These are phyloP conservation scores for Tauraco hartlaubi DNA, from an alignment of 2,797 vertebrate species.

Conservation along the genomic window DNA sequence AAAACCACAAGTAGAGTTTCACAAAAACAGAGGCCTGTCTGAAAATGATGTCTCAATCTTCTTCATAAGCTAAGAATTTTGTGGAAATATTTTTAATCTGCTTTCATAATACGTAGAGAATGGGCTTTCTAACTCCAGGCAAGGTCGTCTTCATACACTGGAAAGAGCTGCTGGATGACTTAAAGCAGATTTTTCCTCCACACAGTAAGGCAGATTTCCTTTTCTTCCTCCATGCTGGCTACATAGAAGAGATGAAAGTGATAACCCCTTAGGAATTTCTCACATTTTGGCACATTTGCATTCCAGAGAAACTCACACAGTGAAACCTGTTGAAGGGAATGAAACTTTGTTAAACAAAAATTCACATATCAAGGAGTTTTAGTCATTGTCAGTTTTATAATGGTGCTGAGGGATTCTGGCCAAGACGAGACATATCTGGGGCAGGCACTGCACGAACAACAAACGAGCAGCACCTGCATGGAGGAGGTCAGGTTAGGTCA, in stretches of 20 bases:
- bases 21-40: neutral
- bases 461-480: neutral
- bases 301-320: neutral
- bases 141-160: neutral
- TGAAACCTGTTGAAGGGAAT: neutral
- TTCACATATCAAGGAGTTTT: neutral
- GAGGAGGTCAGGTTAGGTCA: neutral
- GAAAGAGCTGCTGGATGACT: neutral
- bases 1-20: neutral
- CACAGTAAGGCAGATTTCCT: neutral
- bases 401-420: neutral
- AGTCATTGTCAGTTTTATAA: neutral
- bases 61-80: neutral
- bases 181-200: neutral
- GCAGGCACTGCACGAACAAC: neutral
- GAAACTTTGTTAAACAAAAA: neutral
- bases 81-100: neutral
- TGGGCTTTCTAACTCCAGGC: neutral
- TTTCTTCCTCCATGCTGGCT: neutral
- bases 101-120: neutral
- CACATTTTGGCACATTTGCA: neutral
- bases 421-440: neutral
- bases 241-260: neutral
- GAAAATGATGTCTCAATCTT: neutral
- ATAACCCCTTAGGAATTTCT: neutral